Evolutionary conservation across 1,140 invertebrate genomes (phyloP).

Genomic region (Formica selysi): DNA sequence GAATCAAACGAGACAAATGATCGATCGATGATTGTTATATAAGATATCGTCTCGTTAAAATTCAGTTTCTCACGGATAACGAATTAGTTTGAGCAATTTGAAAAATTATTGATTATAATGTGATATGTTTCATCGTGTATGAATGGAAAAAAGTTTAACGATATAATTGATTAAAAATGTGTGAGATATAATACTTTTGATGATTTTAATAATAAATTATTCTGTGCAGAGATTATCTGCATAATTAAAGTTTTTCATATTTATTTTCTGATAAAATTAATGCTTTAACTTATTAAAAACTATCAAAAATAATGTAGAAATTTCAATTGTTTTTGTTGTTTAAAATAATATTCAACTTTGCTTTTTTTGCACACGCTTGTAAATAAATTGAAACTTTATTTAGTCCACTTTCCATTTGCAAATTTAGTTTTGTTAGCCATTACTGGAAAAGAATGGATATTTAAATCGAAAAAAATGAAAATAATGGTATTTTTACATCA

Average conservation of each 20-base stretch:
- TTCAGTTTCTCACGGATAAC: not conserved
- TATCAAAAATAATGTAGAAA: not conserved
- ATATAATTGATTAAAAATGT: not conserved
- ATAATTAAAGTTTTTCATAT: not conserved
- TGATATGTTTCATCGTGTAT: not conserved
- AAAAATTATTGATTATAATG: not conserved
- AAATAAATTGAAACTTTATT: slow-evolving; percentile 21
- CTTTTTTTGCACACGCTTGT: not conserved
- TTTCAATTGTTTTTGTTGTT: not conserved
- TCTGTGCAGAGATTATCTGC: too few relatives aligned
- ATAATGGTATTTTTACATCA: not conserved
- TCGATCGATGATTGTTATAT: not conserved
- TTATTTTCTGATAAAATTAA: not conserved
- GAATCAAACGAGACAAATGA: not conserved
- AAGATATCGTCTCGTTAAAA: not conserved
- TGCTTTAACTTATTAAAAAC: not conserved
- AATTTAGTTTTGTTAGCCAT: not conserved
- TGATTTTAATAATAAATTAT: not conserved
- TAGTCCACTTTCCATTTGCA: not conserved
- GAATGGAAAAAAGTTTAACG: not conserved
- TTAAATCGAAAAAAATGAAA: not conserved
- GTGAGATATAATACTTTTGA: not conserved
- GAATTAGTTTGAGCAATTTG: not conserved
- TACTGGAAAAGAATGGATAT: not conserved
- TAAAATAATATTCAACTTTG: not conserved